Conservation (phyloP, 2,888 invertebrate species). For the Andrena minutula region DNA sequence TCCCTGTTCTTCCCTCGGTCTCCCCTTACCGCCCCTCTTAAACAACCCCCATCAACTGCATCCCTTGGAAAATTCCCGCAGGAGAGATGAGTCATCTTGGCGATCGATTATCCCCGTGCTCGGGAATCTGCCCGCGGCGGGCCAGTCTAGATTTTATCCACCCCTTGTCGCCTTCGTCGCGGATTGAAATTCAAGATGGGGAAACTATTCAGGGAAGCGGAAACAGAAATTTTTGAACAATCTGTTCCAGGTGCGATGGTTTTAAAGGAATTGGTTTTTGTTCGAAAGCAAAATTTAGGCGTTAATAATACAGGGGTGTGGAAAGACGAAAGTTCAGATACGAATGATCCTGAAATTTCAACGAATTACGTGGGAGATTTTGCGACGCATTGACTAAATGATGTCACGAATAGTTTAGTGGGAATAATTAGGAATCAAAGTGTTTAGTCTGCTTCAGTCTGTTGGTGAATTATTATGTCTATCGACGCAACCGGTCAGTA, state of each 20-base stretch:
- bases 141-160: conserved; percentile 46
- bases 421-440: background rate
- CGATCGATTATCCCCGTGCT: conserved; percentile 74
- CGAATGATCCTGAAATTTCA: no score
- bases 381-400: background rate
- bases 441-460: background rate
- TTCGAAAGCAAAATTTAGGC: no score
- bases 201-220: no score
- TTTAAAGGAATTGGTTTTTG: no score
- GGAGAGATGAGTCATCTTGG: conserved; percentile 76
- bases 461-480: conserved; percentile 6
- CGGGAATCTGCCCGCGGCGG: conserved; percentile 54
- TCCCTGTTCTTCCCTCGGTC: conserved; percentile 27
- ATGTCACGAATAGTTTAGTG: background rate
- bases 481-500: background rate
- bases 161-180: background rate
- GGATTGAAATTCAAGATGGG: background rate
- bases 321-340: no score
- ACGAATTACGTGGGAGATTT: background rate
- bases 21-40: conserved; percentile 19
- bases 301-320: no score
- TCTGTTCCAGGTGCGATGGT: no score
- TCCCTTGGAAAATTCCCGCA: conserved; percentile 71
- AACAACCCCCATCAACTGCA: conserved; percentile 51
- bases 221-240: background rate